These are phyloP conservation scores for Pitta sordida DNA, from an alignment of 2,113 vertebrate genomes.

Conservation along the genomic window DNA sequence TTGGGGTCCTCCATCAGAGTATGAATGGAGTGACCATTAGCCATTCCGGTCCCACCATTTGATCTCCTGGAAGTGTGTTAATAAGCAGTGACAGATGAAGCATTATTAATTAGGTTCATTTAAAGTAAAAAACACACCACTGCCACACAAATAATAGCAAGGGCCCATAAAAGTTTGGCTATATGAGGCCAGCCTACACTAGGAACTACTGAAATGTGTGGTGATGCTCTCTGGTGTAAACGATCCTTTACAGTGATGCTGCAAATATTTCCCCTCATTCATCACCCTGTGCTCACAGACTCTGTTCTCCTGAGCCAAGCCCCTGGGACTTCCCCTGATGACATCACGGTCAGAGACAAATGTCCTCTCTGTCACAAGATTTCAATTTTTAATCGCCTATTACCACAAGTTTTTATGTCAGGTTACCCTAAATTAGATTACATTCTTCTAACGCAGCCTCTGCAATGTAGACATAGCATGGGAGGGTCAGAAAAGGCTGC, in stretches of 20 bases:
- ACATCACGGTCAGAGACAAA: not conserved
- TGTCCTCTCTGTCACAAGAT: not conserved
- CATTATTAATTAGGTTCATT: not conserved
- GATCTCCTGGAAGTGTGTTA: not conserved
- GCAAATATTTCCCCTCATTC: not conserved
- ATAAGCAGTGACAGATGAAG: not conserved
- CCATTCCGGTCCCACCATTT: not conserved
- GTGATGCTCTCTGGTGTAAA: not conserved
- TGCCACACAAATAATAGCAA: not conserved
- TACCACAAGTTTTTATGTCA: not conserved
- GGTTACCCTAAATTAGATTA: slow-evolving; percentile 10
- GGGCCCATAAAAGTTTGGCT: not conserved
- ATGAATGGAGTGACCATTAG: accelerated
- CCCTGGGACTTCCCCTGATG: accelerated
- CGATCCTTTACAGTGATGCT: not conserved
- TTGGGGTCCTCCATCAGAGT: not conserved
- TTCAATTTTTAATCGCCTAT: slow-evolving; percentile 11
- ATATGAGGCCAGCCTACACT: not conserved
- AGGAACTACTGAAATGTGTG: not conserved
- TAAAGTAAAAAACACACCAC: not conserved
- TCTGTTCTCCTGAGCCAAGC: not conserved
- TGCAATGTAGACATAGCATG: not conserved
- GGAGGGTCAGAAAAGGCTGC: not conserved
- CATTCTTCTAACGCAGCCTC: not conserved
- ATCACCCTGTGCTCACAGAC: not conserved